Evolutionary conservation across 2,113 vertebrate species (phyloP).

Genomic region (Dunckerocampus dactyliophorus): DNA sequence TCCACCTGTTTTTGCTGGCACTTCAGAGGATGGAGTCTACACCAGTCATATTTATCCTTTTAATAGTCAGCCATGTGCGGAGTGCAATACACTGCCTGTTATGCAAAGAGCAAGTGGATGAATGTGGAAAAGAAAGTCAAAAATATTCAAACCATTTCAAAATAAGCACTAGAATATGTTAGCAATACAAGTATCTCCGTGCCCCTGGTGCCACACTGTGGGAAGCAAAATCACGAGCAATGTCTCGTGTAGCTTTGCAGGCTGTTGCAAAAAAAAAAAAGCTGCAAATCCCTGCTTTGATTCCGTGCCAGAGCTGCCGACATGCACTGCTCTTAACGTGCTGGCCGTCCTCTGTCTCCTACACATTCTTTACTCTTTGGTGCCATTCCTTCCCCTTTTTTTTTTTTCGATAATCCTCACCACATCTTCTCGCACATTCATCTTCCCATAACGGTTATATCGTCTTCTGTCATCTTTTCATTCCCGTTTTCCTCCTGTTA

Average conservation of each 20-base stretch:
- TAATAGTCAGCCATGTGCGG: too few relatives aligned
- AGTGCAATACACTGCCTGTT: neutral
- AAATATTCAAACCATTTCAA: too few relatives aligned
- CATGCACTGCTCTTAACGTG: conserved; percentile 7
- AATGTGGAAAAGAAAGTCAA: neutral
- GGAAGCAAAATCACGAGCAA: neutral
- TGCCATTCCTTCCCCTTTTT: neutral
- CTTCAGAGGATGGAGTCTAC: too few relatives aligned
- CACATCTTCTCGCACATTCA: conserved; percentile 12
- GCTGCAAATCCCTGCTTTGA: conserved; percentile 29
- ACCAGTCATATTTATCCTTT: too few relatives aligned
- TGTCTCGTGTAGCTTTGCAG: conserved; percentile 7
- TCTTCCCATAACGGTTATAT: conserved; percentile 7
- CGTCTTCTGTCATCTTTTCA: conserved; percentile 8
- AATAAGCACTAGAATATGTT: neutral
- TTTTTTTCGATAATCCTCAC: conserved; percentile 15
- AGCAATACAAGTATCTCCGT: neutral
- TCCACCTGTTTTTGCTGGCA: too few relatives aligned
- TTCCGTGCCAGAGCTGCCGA: conserved; percentile 6
- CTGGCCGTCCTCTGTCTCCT: neutral
- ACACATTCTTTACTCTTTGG: conserved; percentile 14
- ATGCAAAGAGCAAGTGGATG: neutral
- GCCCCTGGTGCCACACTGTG: neutral
- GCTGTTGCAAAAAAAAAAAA: conserved; percentile 12
- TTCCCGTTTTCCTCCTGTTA: conserved; percentile 7